Conservation (phyloP, 2,888 invertebrate species). For the Nymphalis polychloros region DNA sequence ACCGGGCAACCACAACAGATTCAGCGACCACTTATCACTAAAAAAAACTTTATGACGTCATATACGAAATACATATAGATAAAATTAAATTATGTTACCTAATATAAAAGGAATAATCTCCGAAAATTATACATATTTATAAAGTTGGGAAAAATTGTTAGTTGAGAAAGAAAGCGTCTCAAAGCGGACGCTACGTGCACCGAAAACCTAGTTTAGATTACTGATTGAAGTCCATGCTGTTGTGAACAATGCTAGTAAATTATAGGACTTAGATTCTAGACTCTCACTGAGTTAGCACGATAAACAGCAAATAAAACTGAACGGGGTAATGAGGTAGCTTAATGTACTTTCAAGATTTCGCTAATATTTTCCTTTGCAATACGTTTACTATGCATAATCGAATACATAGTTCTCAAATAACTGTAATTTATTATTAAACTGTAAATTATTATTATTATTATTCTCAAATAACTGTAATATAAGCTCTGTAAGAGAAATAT, state of each 20-base stretch:
- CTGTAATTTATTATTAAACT: no score
- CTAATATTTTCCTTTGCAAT: neutral
- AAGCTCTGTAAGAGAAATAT: no score
- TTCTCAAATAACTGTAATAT: no score
- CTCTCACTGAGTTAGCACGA: conserved; percentile 74
- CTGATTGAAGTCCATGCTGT: conserved; percentile 56
- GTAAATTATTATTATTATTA: no score
- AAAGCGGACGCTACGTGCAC: conserved; percentile 65
- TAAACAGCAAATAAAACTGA: conserved; percentile 75
- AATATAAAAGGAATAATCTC: conserved; percentile 14
- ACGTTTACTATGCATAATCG: neutral
- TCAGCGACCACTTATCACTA: conserved; percentile 24
- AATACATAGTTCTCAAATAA: neutral
- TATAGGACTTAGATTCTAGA: conserved; percentile 71
- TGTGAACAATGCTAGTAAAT: conserved; percentile 49
- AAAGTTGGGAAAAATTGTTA: conserved; percentile 27
- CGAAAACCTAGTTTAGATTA: conserved; percentile 74
- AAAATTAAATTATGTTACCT: conserved; percentile 15
- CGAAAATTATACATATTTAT: conserved; percentile 25
- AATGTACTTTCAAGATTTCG: neutral
- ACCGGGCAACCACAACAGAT: conserved; percentile 53
- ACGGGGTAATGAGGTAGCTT: conserved; percentile 58
- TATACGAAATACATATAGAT: neutral
- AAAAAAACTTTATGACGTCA: neutral
- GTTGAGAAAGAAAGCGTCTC: conserved; percentile 53